Conservation (phyloP, 2,797 vertebrate species). For the Microctenopoma lineatum region DNA sequence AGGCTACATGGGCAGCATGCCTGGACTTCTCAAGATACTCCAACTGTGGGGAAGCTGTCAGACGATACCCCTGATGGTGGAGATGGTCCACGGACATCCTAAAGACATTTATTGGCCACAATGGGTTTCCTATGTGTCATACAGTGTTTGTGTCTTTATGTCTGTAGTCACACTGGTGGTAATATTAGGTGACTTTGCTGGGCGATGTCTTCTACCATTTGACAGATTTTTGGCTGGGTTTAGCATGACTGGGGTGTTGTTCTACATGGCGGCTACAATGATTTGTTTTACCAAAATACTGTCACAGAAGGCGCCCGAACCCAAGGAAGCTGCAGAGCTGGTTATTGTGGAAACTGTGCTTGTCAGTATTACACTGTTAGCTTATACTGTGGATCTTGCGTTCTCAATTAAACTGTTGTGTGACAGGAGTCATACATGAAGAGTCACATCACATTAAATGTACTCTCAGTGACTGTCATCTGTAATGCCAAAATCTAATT, state of each 20-base stretch:
- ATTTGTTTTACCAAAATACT: constrained; percentile 69
- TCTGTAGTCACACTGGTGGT: constrained; percentile 73
- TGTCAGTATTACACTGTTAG: constrained; percentile 74
- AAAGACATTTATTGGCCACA: constrained; percentile 36
- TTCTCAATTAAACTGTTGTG: constrained; percentile 79
- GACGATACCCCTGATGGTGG: constrained; percentile 67
- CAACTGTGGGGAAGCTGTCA: constrained; percentile 78
- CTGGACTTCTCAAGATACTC: constrained; percentile 82
- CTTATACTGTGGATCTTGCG: constrained; percentile 82
- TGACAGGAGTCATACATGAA: constrained; percentile 66
- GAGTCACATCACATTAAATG: neutral
- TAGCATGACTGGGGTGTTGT: constrained; percentile 73
- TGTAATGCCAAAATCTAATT: neutral
- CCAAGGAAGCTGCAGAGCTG: neutral
- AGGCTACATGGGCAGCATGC: constrained; percentile 82
- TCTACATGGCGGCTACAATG: constrained; percentile 76
- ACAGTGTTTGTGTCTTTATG: constrained; percentile 69
- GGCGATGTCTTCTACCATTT: constrained; percentile 77
- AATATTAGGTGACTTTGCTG: constrained; percentile 79
- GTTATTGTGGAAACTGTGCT: constrained; percentile 70
- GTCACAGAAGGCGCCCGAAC: too few species aligned
- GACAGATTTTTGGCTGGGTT: constrained; percentile 75
- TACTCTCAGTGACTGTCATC: constrained; percentile 9
- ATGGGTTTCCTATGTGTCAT: constrained; percentile 50
- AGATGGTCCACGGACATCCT: fast-evolving